Evolutionary conservation across 2,797 vertebrate genomes (phyloP).

Genomic region (Enteromius trimaculatus): DNA sequence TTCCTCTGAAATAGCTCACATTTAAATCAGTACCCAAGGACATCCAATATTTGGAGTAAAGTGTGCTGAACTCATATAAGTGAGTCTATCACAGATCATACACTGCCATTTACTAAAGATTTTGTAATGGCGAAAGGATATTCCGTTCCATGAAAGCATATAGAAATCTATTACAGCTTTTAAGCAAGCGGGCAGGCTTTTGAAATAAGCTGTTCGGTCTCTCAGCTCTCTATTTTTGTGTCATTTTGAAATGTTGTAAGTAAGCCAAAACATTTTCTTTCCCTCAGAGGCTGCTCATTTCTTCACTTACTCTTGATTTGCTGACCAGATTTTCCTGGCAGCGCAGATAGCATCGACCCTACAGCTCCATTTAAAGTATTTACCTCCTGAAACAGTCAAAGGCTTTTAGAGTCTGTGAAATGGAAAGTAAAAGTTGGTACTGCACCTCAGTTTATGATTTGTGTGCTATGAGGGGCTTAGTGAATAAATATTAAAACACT

Average conservation of each 20-base stretch:
- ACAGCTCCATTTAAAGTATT: constrained; percentile 64
- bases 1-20: constrained; percentile 15
- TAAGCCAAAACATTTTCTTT: constrained; percentile 49
- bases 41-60: neutral
- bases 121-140: constrained; percentile 5
- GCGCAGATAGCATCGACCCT: constrained; percentile 46
- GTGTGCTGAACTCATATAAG: neutral
- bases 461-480: constrained; percentile 69
- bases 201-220: constrained; percentile 34
- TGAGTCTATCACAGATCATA: constrained; percentile 23
- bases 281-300: constrained; percentile 31
- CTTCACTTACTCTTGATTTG: constrained; percentile 53
- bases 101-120: constrained; percentile 5
- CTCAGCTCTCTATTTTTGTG: constrained; percentile 33
- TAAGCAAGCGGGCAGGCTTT: constrained; percentile 30
- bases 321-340: constrained; percentile 62
- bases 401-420: constrained; percentile 68
- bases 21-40: constrained; percentile 14
- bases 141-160: constrained; percentile 30
- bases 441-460: constrained; percentile 70
- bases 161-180: constrained; percentile 42
- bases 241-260: constrained; percentile 34
- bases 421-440: constrained; percentile 61
- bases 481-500: constrained; percentile 76
- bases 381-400: constrained; percentile 68